These are phyloP conservation scores for Capra hircus DNA, from an alignment of 2,113 vertebrate genomes.

Conservation along the genomic window DNA sequence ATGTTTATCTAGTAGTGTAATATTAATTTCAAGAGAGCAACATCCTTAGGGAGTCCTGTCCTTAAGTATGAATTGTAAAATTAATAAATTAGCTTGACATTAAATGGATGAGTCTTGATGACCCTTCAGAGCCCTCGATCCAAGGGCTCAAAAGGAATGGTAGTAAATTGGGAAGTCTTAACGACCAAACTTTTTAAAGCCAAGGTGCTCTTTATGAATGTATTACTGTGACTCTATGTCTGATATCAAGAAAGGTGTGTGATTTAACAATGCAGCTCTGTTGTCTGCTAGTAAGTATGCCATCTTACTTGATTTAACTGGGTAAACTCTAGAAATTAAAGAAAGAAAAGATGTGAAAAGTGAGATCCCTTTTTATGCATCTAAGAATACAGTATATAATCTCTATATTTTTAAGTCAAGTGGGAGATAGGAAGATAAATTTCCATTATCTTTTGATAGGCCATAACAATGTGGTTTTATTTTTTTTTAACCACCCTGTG, in stretches of 20 bases:
- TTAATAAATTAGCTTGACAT: neutral
- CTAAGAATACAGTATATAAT: neutral
- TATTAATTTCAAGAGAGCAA: neutral
- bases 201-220: neutral
- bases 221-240: too few species aligned
- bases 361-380: neutral
- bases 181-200: neutral
- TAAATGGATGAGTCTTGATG: neutral
- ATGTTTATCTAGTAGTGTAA: neutral
- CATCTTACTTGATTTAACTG: neutral
- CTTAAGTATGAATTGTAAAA: neutral
- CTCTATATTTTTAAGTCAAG: neutral
- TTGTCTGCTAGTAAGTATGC: neutral
- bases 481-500: neutral
- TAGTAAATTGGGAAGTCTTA: neutral
- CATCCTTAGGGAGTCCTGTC: neutral
- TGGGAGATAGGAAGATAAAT: neutral
- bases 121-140: neutral
- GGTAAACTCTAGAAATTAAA: slow-evolving; percentile 20
- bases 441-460: slow-evolving; percentile 18
- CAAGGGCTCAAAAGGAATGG: neutral
- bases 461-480: neutral
- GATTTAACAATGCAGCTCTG: neutral
- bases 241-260: neutral
- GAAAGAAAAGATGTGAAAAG: neutral